A percentile compares a stretch with the other conserved stretches of the same genome.
Conservation (phyloP, 2,113 vertebrate species). For the Centropus bengalensis region DNA sequence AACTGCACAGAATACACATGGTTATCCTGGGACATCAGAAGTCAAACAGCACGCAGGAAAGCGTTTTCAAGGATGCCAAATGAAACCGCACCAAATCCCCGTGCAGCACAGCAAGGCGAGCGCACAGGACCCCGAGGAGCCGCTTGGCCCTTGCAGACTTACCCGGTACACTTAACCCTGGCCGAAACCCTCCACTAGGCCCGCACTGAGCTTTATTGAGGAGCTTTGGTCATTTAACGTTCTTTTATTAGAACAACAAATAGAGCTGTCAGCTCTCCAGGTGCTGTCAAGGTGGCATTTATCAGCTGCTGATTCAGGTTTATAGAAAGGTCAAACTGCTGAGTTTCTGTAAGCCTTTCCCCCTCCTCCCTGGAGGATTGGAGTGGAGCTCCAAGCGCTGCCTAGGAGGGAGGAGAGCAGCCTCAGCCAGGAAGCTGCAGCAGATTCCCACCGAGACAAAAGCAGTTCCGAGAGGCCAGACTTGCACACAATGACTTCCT, state of each 20-base stretch:
- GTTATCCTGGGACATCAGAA: neutral
- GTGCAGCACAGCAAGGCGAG: too few relatives aligned
- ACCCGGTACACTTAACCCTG: neutral
- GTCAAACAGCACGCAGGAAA: neutral
- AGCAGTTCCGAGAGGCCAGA: neutral
- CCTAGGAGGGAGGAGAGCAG: neutral
- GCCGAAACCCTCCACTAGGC: neutral
- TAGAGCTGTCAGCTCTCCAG: neutral
- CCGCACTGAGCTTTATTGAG: neutral
- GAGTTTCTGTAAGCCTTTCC: neutral
- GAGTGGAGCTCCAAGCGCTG: neutral
- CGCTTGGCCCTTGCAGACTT: neutral
- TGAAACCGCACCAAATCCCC: neutral
- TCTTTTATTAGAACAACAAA: neutral
- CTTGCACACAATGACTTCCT: neutral
- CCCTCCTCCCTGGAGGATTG: neutral
- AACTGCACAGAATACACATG: neutral
- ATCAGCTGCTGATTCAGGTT: neutral
- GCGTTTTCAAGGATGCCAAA: neutral
- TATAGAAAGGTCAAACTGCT: neutral
- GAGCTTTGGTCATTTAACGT: neutral
- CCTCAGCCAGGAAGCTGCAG: neutral
- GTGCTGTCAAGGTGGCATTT: neutral
- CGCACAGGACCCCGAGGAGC: too few relatives aligned
- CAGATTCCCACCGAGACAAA: neutral